Evolutionary conservation across 2,797 vertebrate genomes (phyloP).

Genomic region (Chiloscyllium punctatum): DNA sequence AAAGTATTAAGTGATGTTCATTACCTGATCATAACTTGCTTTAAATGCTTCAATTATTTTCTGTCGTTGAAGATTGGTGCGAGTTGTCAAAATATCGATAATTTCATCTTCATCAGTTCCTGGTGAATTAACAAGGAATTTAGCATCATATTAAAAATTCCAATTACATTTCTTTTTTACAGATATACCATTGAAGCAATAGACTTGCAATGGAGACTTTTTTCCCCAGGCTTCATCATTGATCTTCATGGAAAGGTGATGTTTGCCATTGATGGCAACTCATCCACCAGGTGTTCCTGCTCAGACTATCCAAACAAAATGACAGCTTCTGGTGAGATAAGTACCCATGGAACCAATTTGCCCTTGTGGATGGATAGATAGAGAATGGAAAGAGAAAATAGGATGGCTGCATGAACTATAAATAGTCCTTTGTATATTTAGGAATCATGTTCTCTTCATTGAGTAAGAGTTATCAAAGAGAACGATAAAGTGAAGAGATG

Average conservation of each 20-base stretch:
- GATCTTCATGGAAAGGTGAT: neutral
- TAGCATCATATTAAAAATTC: neutral
- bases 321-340: neutral
- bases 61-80: conserved; percentile 55
- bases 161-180: neutral
- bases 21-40: conserved; percentile 69
- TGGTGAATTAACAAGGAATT: conserved; percentile 42
- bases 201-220: neutral
- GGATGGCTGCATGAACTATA: neutral
- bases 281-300: neutral
- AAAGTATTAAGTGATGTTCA: conserved; percentile 39
- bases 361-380: neutral
- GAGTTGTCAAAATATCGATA: conserved; percentile 65
- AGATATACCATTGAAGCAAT: neutral
- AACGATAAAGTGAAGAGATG: neutral
- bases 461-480: no score
- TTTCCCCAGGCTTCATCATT: neutral
- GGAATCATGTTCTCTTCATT: neutral
- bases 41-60: conserved; percentile 65
- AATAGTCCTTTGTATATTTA: neutral
- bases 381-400: neutral
- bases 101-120: conserved; percentile 70
- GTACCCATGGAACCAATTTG: neutral
- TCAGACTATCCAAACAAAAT: neutral
- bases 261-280: neutral